phyloP scores from a whole-genome alignment of 2,113 vertebrate species.

The Phoenicopterus ruber region DNA sequence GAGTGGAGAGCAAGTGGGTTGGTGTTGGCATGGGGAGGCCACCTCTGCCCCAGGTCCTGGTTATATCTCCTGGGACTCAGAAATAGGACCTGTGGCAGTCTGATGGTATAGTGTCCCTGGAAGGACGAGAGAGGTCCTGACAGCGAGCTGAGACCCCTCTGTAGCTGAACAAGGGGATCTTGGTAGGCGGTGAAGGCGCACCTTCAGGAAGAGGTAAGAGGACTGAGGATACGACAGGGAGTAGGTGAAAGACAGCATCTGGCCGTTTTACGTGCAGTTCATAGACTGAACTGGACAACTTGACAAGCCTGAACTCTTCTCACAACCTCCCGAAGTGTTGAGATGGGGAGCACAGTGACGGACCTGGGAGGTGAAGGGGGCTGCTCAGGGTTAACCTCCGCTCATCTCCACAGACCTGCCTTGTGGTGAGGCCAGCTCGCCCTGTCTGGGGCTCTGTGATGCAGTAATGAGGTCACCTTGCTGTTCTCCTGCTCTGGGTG shows the following conservation, averaged over 20 bases:
- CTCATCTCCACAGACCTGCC: neutral
- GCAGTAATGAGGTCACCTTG: neutral
- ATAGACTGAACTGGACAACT: neutral
- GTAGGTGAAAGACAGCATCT: neutral
- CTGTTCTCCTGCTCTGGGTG: neutral
- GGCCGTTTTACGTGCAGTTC: neutral
- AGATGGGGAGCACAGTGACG: neutral
- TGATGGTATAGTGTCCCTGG: neutral
- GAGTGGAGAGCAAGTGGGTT: neutral
- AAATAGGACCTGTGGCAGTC: neutral
- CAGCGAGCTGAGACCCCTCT: neutral
- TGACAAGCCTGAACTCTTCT: neutral
- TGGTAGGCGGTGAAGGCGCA: fast-evolving
- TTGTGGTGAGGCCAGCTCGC: neutral
- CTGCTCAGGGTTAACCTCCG: neutral
- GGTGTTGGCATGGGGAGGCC: neutral
- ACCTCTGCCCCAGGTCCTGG: neutral
- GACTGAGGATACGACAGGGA: neutral
- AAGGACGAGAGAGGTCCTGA: neutral
- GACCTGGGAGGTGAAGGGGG: neutral
- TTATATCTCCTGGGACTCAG: neutral
- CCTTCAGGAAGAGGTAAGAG: neutral
- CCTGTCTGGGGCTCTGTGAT: neutral
- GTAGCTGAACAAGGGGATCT: neutral
- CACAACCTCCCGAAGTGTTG: neutral